These are phyloP conservation scores for Drosophila quadrilineata DNA, from an alignment of 1,140 invertebrate species.

Conservation along the genomic window DNA sequence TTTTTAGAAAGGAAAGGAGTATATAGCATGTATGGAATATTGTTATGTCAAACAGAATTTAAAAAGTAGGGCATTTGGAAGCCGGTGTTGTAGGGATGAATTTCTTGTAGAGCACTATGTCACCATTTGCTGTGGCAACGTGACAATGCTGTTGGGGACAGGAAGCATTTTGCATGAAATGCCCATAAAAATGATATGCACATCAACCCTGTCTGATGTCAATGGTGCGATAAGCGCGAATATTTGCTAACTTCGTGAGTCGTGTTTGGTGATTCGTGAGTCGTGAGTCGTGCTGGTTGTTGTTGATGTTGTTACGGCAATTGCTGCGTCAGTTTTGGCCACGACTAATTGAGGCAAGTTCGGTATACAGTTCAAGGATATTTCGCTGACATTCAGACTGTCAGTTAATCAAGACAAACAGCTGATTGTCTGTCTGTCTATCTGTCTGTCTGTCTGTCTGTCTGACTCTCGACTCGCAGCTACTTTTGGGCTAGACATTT, in stretches of 20 bases:
- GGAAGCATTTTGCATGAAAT: conserved; percentile 79
- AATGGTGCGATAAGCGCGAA: conserved; percentile 55
- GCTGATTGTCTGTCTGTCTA: no score
- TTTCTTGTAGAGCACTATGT: no score
- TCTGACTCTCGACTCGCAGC: conserved; percentile 13
- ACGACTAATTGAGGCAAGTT: conserved; percentile 33
- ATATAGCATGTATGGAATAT: no score
- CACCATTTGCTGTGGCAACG: conserved; percentile 9
- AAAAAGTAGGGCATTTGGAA: no score
- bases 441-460: conserved; percentile 1
- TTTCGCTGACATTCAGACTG: background rate
- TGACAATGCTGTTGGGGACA: conserved; percentile 34
- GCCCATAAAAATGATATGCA: conserved; percentile 77
- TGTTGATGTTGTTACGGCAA: background rate
- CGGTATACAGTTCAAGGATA: conserved; percentile 4
- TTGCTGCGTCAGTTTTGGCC: background rate
- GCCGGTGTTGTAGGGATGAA: no score
- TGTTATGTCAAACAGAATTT: no score
- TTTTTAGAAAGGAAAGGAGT: no score
- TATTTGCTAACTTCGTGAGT: conserved; percentile 53
- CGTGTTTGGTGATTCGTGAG: no score
- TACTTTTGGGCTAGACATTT: conserved; percentile 63
- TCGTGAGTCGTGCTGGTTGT: background rate
- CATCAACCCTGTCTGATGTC: conserved; percentile 65
- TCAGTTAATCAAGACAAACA: conserved; percentile 56